Evolutionary conservation across 1,140 invertebrate genomes (phyloP).

Genomic region (Acromyrmex heyeri): DNA sequence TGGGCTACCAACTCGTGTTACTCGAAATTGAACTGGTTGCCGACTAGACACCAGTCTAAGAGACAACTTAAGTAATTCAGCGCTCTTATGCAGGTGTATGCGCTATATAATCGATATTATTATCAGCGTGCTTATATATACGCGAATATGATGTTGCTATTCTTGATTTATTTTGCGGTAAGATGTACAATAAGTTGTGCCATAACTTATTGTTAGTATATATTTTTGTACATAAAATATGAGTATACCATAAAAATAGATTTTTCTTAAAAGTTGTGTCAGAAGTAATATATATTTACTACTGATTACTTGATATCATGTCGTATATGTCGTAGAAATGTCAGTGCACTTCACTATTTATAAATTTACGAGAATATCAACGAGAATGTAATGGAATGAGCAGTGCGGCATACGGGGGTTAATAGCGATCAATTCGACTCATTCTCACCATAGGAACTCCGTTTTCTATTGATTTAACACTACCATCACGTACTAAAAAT

Average conservation of each 20-base stretch:
- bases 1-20: not conserved
- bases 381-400: slow-evolving; percentile 2
- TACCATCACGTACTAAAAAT: slow-evolving; percentile 78
- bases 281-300: not conserved
- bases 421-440: slow-evolving; percentile 73
- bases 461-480: slow-evolving; percentile 84
- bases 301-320: not conserved
- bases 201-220: not conserved
- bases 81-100: slow-evolving; percentile 67
- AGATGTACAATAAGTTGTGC: not conserved
- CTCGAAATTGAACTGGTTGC: slow-evolving; percentile 29
- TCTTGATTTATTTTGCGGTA: not conserved
- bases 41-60: slow-evolving; percentile 39
- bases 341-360: not conserved
- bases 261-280: not conserved
- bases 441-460: slow-evolving; percentile 82
- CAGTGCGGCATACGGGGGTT: slow-evolving; percentile 5
- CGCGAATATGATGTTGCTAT: not conserved
- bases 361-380: slow-evolving; percentile 11
- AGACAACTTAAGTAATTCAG: slow-evolving; percentile 66
- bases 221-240: not conserved
- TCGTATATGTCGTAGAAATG: too few relatives aligned
- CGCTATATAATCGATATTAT: slow-evolving; percentile 79
- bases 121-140: slow-evolving; percentile 63
- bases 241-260: not conserved